Evolutionary conservation across 2,113 vertebrate species (phyloP).

Genomic region (Anoura caudifer): DNA sequence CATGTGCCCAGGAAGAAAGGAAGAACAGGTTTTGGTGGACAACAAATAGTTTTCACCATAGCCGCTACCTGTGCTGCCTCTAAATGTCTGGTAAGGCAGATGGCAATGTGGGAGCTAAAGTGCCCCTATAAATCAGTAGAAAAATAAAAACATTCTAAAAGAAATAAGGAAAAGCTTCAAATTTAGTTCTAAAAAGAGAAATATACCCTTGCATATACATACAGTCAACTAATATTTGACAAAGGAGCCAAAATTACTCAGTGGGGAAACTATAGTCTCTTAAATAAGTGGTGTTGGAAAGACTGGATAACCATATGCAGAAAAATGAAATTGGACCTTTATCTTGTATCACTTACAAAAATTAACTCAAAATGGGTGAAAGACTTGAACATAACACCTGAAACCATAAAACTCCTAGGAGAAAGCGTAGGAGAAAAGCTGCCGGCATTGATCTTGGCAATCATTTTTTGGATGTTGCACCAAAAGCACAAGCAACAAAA

Average conservation of each 20-base stretch:
- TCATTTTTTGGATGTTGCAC: not conserved
- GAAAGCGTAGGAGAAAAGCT: not conserved
- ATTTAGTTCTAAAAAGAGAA: not conserved
- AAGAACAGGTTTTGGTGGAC: not conserved
- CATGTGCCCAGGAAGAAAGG: not conserved
- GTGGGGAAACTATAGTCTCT: not conserved
- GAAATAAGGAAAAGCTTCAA: not conserved
- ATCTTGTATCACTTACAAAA: not conserved
- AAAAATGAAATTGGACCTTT: not conserved
- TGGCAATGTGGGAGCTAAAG: not conserved
- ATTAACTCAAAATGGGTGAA: not conserved
- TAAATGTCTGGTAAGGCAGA: slow-evolving; percentile 4
- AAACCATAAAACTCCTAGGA: not conserved
- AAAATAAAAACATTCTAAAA: not conserved
- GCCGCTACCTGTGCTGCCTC: not conserved
- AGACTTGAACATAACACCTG: not conserved
- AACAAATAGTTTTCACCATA: not conserved
- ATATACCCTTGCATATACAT: not conserved
- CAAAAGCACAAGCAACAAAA: not conserved
- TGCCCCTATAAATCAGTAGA: not conserved
- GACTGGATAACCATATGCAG: not conserved
- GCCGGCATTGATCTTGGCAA: not conserved
- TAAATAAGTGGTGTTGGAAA: not conserved
- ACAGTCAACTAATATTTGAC: not conserved
- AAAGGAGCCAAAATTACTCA: not conserved